phyloP scores from a whole-genome alignment of 2,113 vertebrate species.

The Atractosteus spatula region DNA sequence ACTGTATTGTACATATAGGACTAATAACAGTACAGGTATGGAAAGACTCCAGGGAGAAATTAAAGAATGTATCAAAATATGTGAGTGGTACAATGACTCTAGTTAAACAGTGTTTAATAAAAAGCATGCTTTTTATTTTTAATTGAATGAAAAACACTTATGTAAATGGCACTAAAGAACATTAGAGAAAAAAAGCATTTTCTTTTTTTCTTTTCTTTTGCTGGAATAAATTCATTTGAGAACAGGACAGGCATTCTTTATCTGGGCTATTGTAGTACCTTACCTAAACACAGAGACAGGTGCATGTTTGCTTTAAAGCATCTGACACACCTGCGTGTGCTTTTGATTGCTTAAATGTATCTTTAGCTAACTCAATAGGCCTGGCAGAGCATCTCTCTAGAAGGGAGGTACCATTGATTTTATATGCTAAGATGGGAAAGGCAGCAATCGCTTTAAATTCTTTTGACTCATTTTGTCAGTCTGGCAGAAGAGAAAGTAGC shows the following conservation, averaged over 20 bases:
- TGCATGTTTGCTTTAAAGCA: slow-evolving; percentile 41
- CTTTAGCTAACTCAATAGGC: slow-evolving; percentile 1
- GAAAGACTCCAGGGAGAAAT: too few relatives aligned
- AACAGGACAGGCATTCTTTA: slow-evolving; percentile 39
- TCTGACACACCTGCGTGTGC: background rate
- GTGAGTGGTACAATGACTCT: too few relatives aligned
- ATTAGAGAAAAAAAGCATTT: too few relatives aligned
- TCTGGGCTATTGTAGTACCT: slow-evolving; percentile 44
- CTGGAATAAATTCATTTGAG: background rate
- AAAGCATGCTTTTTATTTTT: too few relatives aligned
- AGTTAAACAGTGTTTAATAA: too few relatives aligned
- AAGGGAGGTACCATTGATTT: slow-evolving; percentile 56
- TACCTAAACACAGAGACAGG: slow-evolving; percentile 42
- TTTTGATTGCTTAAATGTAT: slow-evolving; percentile 24
- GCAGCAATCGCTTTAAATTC: slow-evolving; percentile 58
- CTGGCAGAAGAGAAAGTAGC: background rate
- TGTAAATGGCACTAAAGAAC: too few relatives aligned
- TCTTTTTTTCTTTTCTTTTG: slow-evolving; percentile 9
- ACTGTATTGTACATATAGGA: too few relatives aligned
- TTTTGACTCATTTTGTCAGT: slow-evolving; percentile 42
- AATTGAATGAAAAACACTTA: too few relatives aligned
- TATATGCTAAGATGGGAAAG: slow-evolving; percentile 41
- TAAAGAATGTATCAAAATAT: too few relatives aligned
- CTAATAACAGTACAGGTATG: too few relatives aligned
- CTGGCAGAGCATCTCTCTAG: slow-evolving; percentile 25